Percentiles rank a stretch among this genome's conserved stretches.
phyloP scores from a whole-genome alignment of 2,888 invertebrate genomes.

The Pammene fasciana region DNA sequence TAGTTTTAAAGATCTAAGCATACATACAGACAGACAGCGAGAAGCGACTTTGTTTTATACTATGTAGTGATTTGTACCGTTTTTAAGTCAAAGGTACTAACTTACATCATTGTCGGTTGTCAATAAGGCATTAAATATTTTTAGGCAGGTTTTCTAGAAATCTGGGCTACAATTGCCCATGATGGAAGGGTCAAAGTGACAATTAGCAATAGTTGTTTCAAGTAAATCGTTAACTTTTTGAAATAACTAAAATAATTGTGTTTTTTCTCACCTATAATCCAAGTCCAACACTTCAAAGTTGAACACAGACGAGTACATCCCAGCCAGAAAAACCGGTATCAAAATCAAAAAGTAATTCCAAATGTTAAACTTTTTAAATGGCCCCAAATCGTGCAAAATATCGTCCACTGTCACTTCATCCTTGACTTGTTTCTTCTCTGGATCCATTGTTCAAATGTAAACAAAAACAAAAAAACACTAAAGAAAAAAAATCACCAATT shows the following conservation, averaged over 20 bases:
- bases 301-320: slow-evolving; percentile 77
- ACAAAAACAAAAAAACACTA: slow-evolving; percentile 16
- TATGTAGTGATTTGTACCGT: too few species aligned
- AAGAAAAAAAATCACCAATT: neutral
- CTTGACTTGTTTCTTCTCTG: slow-evolving; percentile 70
- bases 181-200: too few species aligned
- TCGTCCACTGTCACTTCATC: slow-evolving; percentile 75
- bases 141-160: too few species aligned
- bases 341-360: slow-evolving; percentile 69
- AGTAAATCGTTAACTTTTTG: too few species aligned
- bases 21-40: too few species aligned
- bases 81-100: too few species aligned
- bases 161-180: too few species aligned
- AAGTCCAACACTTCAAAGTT: slow-evolving; percentile 79
- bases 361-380: slow-evolving; percentile 73
- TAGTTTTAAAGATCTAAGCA: too few species aligned
- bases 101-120: too few species aligned
- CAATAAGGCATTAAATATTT: too few species aligned
- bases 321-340: slow-evolving; percentile 72
- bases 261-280: slow-evolving; percentile 65
- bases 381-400: slow-evolving; percentile 70
- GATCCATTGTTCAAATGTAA: slow-evolving; percentile 63
- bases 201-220: too few species aligned
- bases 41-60: too few species aligned
- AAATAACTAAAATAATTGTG: neutral